Evolutionary conservation across 2,113 vertebrate genomes (phyloP).

Genomic region (Takifugu flavidus): DNA sequence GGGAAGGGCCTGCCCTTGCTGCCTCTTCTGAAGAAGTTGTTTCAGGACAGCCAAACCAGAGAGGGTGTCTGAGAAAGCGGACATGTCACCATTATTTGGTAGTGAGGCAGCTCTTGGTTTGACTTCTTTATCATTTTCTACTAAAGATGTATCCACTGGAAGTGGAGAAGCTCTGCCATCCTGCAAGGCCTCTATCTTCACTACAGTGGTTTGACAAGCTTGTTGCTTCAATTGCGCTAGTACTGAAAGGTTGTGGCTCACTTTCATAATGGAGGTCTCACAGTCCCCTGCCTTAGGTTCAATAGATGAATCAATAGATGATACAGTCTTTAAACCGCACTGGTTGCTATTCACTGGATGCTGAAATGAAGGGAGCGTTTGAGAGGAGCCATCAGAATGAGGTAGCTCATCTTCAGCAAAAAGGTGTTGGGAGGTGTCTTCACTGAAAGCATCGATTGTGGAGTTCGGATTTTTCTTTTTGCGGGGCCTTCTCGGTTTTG

Average conservation of each 20-base stretch:
- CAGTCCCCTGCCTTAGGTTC: slow-evolving; percentile 65
- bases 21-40: slow-evolving; percentile 90
- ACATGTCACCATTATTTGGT: slow-evolving; percentile 70
- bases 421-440: slow-evolving; percentile 63
- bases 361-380: slow-evolving; percentile 73
- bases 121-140: slow-evolving; percentile 14
- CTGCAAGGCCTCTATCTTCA: slow-evolving; percentile 53
- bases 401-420: slow-evolving; percentile 63
- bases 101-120: slow-evolving; percentile 14
- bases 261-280: slow-evolving; percentile 63
- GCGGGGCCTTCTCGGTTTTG: slow-evolving; percentile 41
- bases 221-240: slow-evolving; percentile 38
- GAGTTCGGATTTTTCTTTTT: slow-evolving; percentile 58
- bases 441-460: slow-evolving; percentile 58
- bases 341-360: slow-evolving; percentile 43
- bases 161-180: background rate
- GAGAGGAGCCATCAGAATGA: slow-evolving; percentile 61
- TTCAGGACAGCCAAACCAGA: slow-evolving; percentile 90
- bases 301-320: slow-evolving; percentile 1
- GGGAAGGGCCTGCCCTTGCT: slow-evolving; percentile 72
- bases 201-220: slow-evolving; percentile 46
- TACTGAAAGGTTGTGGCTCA: slow-evolving; percentile 40
- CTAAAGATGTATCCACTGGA: background rate
- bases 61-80: slow-evolving; percentile 77
- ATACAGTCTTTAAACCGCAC: slow-evolving; percentile 22